Conservation (phyloP, 2,797 vertebrate species). For the Alfaro cultratus region DNA sequence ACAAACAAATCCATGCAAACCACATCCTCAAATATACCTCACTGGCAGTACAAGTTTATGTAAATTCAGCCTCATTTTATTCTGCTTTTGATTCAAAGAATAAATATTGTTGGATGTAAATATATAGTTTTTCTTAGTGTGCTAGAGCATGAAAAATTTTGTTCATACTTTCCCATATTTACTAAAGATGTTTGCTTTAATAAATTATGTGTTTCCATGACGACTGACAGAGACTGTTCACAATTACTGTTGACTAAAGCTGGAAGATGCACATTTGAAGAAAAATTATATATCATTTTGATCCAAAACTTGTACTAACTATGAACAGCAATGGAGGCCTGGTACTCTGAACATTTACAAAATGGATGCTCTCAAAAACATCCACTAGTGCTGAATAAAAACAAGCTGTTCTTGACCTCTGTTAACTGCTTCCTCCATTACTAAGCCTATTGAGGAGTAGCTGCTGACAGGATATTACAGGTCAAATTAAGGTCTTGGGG, state of each 20-base stretch:
- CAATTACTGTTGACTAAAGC: background rate
- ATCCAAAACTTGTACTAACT: background rate
- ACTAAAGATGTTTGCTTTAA: background rate
- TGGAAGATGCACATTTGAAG: background rate
- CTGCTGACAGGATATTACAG: background rate
- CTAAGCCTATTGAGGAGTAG: background rate
- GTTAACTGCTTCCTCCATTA: background rate
- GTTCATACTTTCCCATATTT: background rate
- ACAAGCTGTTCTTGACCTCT: background rate
- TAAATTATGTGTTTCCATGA: background rate
- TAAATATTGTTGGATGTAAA: background rate
- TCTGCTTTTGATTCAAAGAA: background rate
- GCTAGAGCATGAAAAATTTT: background rate
- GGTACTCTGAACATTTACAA: background rate
- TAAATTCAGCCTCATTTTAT: background rate
- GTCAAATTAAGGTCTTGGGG: background rate
- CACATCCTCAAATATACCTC: background rate
- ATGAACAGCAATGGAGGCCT: background rate
- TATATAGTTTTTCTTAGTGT: background rate
- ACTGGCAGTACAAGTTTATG: background rate
- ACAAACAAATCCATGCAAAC: background rate
- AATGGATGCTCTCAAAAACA: background rate
- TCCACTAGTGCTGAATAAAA: background rate
- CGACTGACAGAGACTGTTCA: background rate
- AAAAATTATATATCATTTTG: background rate